phyloP scores from a whole-genome alignment of 2,797 vertebrate genomes.

The Scleropages formosus region DNA sequence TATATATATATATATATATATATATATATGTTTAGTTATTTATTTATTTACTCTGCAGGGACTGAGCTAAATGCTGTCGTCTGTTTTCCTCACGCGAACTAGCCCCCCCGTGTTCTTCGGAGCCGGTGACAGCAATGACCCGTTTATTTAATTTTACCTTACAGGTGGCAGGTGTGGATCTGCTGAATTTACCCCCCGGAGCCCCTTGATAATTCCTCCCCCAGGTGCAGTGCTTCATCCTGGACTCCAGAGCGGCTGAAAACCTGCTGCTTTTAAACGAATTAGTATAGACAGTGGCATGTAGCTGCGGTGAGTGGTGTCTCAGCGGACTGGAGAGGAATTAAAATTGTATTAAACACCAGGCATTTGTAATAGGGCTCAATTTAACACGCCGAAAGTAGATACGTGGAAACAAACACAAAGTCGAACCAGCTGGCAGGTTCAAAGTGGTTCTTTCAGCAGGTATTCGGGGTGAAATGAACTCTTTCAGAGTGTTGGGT shows the following conservation, averaged over 20 bases:
- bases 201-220: background rate
- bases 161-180: background rate
- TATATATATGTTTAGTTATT: slow-evolving; percentile 5
- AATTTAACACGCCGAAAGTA: background rate
- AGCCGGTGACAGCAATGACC: background rate
- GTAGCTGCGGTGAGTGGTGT: slow-evolving; percentile 7
- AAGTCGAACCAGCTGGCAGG: no score
- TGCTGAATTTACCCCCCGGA: background rate
- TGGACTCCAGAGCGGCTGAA: background rate
- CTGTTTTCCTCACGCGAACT: background rate
- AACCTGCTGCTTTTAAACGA: background rate
- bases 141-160: slow-evolving; percentile 13
- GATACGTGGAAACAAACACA: no score
- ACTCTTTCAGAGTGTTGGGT: no score
- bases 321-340: slow-evolving; percentile 16
- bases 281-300: slow-evolving; percentile 23
- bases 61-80: background rate
- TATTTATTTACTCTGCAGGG: background rate
- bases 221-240: background rate
- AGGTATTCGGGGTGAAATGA: no score
- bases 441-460: no score
- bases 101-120: background rate
- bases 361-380: slow-evolving; percentile 6
- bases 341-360: slow-evolving; percentile 13
- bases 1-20: slow-evolving; percentile 10